Evolutionary conservation across 2,797 vertebrate species (phyloP).

Genomic region (Cyclopterus lumpus): DNA sequence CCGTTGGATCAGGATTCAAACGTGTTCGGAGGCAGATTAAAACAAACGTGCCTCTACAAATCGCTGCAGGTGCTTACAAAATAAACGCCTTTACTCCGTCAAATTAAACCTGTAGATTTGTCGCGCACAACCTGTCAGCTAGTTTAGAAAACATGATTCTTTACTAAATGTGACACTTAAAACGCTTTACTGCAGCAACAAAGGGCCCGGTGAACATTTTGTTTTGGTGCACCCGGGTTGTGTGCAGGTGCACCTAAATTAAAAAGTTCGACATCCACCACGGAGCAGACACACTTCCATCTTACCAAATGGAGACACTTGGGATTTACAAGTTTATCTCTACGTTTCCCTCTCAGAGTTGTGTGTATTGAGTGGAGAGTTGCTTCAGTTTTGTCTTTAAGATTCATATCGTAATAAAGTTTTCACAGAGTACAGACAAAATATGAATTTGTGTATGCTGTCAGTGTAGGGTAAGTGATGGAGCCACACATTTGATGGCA

Average conservation of each 20-base stretch:
- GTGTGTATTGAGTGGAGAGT: not conserved
- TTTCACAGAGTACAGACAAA: not conserved
- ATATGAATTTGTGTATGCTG: not conserved
- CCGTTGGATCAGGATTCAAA: slow-evolving; percentile 45
- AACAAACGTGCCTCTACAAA: slow-evolving; percentile 40
- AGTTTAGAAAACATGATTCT: not conserved
- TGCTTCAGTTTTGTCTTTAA: not conserved
- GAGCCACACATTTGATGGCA: not conserved
- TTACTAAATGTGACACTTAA: not conserved
- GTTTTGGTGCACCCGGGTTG: not conserved
- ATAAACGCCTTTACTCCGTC: not conserved
- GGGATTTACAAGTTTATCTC: not conserved
- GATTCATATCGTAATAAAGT: too few relatives aligned
- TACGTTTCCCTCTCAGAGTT: too few relatives aligned
- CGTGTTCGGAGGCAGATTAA: slow-evolving; percentile 47
- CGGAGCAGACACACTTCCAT: too few relatives aligned
- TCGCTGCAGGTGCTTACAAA: slow-evolving; percentile 13
- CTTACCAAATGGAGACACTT: not conserved
- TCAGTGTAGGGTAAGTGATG: not conserved
- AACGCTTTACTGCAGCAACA: not conserved
- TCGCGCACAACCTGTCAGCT: not conserved
- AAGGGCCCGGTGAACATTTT: not conserved
- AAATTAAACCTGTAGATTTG: slow-evolving; percentile 22
- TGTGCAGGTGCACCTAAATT: not conserved
- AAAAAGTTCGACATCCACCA: not conserved